Percentiles rank a stretch among this genome's conserved stretches.
phyloP scores from a whole-genome alignment of 1,140 invertebrate species.

The Elymnias hypermnestra region DNA sequence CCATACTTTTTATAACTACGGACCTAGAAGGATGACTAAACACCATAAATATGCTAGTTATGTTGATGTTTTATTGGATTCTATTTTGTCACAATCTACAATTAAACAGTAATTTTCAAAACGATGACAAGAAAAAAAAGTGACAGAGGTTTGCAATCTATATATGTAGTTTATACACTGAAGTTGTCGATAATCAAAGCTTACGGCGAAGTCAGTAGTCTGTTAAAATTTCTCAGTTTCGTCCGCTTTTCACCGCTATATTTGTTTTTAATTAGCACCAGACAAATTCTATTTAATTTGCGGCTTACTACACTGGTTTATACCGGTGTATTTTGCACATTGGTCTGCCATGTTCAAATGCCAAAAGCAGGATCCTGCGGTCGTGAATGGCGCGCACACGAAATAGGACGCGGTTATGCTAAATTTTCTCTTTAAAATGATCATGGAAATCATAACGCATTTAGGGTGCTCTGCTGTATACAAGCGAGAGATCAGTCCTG shows the following conservation, averaged over 20 bases:
- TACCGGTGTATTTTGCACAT: constrained; percentile 46
- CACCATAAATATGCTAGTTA: too few species aligned
- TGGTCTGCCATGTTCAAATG: constrained; percentile 56
- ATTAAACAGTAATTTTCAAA: too few species aligned
- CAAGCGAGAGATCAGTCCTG: constrained; percentile 25
- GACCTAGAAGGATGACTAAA: too few species aligned
- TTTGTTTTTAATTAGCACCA: constrained; percentile 58
- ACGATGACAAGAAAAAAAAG: neutral
- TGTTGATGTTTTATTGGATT: too few species aligned
- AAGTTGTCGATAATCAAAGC: constrained; percentile 14
- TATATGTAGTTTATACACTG: constrained; percentile 8
- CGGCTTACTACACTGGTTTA: constrained; percentile 35
- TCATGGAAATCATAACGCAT: constrained; percentile 49
- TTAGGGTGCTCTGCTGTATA: constrained; percentile 37
- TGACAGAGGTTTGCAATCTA: neutral
- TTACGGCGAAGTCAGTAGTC: constrained; percentile 15
- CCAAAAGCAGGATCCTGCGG: constrained; percentile 63
- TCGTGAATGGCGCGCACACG: constrained; percentile 37
- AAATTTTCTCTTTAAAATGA: constrained; percentile 48
- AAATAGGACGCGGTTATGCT: constrained; percentile 37
- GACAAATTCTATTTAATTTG: constrained; percentile 64
- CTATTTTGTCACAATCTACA: too few species aligned
- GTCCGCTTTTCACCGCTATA: constrained; percentile 29
- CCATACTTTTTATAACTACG: too few species aligned
- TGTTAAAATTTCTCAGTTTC: constrained; percentile 24